Base-by-base conservation (phyloP, 2,797 vertebrate species). In the Tapirus indicus region DNA sequence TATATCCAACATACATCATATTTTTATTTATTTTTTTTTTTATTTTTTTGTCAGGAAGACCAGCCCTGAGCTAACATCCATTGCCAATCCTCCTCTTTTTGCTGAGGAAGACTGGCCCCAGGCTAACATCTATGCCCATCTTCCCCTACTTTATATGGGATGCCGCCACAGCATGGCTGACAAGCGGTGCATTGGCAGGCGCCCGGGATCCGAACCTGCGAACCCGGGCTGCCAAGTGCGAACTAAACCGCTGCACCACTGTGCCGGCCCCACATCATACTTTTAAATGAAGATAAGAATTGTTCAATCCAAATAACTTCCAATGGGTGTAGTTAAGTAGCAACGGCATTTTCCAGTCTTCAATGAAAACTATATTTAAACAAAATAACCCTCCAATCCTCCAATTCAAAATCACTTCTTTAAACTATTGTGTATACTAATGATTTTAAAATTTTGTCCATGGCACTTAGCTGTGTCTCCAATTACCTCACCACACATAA, bases 281-380 rank as follows among this genome's bases (percentile, higher is more conserved):
- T 91, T 83, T 97, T 25, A 54, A 87, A 82, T 25, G 32, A 93
- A 78, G 27, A 80, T 74, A n/a, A 78, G 49, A 79, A 97, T 56
- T 41, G 11, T 11, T n/a, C 35, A 86, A 82, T 75, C 18, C 35
- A 56, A 94, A 41, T 87, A 62, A 93, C 27, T 95, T 87, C 47
- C 64, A 83, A 41, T 69, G 54, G 13, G 32, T 49, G 9, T 87
- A 74, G 32, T 29, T 94, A 94, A 88, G 35, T 44, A 89, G 27
- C 41, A 87, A 82, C 8, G 27, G 23, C 41, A 82, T 54, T 95
- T 94, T 84, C 74, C 38, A 79, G 14, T 96, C 32, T 94, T 72
- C 8, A 64, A 17, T 47, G 13, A 93, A 82, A 93, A 77, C 49
- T 41, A 7, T 77, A 77, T 21, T 69, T 86, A 87, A 64, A 8